These are phyloP conservation scores for Amniataba percoides DNA, from an alignment of 2,797 vertebrate genomes.

Conservation along the genomic window DNA sequence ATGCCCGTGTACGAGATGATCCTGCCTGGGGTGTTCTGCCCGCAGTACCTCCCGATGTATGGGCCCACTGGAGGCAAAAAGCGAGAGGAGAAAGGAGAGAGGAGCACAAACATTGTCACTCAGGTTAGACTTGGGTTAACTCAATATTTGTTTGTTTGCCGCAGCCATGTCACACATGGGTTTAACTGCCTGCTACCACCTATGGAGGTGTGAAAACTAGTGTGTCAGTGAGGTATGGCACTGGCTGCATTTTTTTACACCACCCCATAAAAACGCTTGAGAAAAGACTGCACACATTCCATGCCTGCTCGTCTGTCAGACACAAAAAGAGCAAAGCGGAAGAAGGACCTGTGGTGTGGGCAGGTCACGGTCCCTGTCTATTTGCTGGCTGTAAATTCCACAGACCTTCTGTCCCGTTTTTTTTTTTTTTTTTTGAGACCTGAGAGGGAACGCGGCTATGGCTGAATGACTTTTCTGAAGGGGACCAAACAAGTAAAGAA, in stretches of 20 bases:
- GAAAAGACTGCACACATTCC: constrained; percentile 66
- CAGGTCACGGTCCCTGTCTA: constrained; percentile 61
- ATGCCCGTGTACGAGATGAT: constrained; percentile 96
- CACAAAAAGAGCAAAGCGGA: constrained; percentile 56
- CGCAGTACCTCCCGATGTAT: constrained; percentile 95
- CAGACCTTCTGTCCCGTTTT: neutral
- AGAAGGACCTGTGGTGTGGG: constrained; percentile 33
- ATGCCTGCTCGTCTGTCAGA: constrained; percentile 38
- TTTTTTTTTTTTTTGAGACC: neutral
- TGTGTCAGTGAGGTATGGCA: constrained; percentile 59
- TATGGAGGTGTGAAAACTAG: constrained; percentile 63
- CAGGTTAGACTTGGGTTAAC: constrained; percentile 38
- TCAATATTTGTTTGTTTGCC: constrained; percentile 66
- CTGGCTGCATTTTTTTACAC: constrained; percentile 11
- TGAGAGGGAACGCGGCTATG: constrained; percentile 27
- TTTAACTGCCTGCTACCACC: constrained; percentile 38
- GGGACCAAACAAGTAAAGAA: constrained; percentile 38
- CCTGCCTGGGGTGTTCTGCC: constrained; percentile 94
- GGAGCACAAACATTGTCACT: constrained; percentile 32
- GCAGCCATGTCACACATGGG: constrained; percentile 47
- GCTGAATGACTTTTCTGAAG: constrained; percentile 29
- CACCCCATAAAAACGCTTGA: constrained; percentile 52
- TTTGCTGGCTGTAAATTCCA: constrained; percentile 74
- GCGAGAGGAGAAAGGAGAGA: constrained; percentile 14
- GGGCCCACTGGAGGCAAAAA: constrained; percentile 88